phyloP scores from a whole-genome alignment of 2,888 invertebrate genomes.

The Eudasyphora cyanicolor region DNA sequence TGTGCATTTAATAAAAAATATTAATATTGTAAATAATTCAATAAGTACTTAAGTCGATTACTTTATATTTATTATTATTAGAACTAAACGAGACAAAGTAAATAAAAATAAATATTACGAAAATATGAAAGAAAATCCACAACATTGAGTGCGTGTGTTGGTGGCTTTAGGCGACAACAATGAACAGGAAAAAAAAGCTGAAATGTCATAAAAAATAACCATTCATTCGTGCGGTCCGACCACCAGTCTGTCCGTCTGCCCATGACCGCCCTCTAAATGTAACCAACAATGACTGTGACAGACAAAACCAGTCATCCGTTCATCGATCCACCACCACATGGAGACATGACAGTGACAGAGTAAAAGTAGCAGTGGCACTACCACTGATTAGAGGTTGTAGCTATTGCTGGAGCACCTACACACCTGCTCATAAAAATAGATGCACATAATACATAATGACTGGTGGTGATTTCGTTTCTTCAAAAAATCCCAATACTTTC shows the following conservation, averaged over 20 bases:
- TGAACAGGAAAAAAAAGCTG: not conserved
- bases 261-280: no score
- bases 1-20: not conserved
- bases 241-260: no score
- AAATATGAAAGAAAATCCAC: not conserved
- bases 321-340: no score
- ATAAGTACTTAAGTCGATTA: constrained; percentile 65
- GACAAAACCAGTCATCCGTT: no score
- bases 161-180: not conserved
- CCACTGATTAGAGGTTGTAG: not conserved
- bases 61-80: constrained; percentile 22
- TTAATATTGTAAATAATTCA: constrained; percentile 52
- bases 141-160: no score
- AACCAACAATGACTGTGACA: no score
- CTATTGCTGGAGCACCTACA: no score
- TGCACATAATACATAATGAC: no score
- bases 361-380: not conserved
- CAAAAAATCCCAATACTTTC: no score
- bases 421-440: no score
- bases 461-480: no score
- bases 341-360: not conserved
- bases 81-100: constrained; percentile 30
- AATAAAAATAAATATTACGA: not conserved
- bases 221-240: not conserved
- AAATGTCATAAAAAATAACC: not conserved